Percentiles rank a stretch among this genome's conserved stretches.
These are phyloP conservation scores for Meandrusa payeni DNA, from an alignment of 2,888 invertebrate species.

Conservation along the genomic window DNA sequence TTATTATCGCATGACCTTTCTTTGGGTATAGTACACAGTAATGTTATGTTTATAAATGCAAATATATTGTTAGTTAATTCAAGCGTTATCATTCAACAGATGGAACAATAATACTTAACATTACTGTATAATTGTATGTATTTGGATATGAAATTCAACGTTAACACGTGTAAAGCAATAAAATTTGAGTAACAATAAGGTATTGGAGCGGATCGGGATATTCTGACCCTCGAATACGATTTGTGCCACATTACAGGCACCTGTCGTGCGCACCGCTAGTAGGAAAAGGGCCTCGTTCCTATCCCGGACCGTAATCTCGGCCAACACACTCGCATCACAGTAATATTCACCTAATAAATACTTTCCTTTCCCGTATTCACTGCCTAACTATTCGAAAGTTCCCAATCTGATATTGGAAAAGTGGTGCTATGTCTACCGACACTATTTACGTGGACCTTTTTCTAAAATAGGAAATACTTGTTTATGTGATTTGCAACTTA, in stretches of 20 bases:
- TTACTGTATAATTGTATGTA: background rate
- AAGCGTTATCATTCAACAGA: too few species aligned
- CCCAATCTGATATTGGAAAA: constrained; percentile 49
- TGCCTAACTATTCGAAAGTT: constrained; percentile 39
- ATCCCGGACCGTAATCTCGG: constrained; percentile 55
- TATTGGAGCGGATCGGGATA: constrained; percentile 11
- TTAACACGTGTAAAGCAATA: background rate
- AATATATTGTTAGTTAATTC: too few species aligned
- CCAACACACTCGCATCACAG: constrained; percentile 50
- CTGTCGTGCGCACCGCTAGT: constrained; percentile 60
- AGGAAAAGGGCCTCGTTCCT: constrained; percentile 42
- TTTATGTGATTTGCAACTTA: background rate
- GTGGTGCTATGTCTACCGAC: background rate
- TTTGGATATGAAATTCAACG: background rate
- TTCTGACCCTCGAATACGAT: constrained; percentile 45
- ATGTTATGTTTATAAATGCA: too few species aligned
- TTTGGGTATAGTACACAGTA: too few species aligned
- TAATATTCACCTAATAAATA: constrained; percentile 74
- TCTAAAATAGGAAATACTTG: background rate
- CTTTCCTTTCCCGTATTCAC: constrained; percentile 43
- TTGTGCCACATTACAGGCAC: constrained; percentile 67
- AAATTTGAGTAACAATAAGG: constrained; percentile 14
- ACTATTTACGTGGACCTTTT: background rate
- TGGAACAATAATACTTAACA: background rate
- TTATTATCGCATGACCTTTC: too few species aligned